Evolutionary conservation across 2,888 invertebrate genomes (phyloP), one percentile per base, ranked within the genome.

Genomic region (Acanthococcus lagerstroemiae): DNA sequence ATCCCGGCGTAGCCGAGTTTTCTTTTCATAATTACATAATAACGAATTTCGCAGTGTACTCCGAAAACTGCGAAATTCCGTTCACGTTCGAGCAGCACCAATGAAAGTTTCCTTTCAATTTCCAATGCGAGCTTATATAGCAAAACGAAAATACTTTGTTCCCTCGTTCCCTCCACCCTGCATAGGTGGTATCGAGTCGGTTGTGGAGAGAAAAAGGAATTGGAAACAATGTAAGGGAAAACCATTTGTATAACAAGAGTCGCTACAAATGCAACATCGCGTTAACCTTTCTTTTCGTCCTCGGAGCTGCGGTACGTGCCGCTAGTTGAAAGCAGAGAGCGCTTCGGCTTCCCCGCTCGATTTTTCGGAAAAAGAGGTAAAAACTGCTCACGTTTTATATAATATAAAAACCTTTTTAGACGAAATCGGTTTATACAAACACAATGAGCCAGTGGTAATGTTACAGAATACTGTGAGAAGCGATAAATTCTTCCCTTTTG

Each of bases 181-280:
- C n/a, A n/a, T n/a, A n/a, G n/a, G n/a, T n/a, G n/a, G n/a, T n/a
- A n/a, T n/a, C n/a, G n/a, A n/a, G n/a, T n/a, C n/a, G n/a, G n/a
- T n/a, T n/a, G n/a, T n/a, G n/a, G n/a, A n/a, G n/a, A n/a, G n/a
- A n/a, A n/a, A n/a, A n/a, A 60, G 27, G 46, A 60, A 60, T 60
- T 60, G 60, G 60, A 60, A 60, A 60, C 60, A 60, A 60, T 60
- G 60, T 60, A 26, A 60, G 60, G 60, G 48, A 60, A 60, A 60
- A 60, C 60, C 60, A 60, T 60, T 60, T 60, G 60, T 60, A 60
- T 60, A 60, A 60, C 60, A 60, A 60, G 60, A 60, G 60, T 60
- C 60, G 27, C 60, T 60, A 60, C 60, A 60, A 60, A 60, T 60
- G 60, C 60, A 60, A 60, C 60, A 60, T 46, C 60, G 60, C 60